These are phyloP conservation scores for Brenthis hecate DNA, from an alignment of 2,888 invertebrate genomes.

Conservation along the genomic window DNA sequence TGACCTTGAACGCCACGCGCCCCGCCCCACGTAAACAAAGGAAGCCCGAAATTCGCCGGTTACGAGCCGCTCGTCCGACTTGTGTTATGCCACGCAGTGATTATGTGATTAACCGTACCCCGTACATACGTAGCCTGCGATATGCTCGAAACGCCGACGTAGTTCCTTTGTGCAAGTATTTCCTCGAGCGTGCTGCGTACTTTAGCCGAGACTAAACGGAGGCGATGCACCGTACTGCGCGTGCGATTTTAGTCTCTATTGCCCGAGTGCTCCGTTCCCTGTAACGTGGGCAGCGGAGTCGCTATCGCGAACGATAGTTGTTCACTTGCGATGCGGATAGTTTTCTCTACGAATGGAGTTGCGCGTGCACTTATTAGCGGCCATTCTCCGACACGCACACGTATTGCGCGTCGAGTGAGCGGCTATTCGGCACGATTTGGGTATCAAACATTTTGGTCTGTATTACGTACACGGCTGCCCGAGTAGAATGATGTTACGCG, in stretches of 20 bases:
- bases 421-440: constrained; percentile 9
- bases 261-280: constrained; percentile 14
- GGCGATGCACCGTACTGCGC: constrained; percentile 32
- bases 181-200: constrained; percentile 26
- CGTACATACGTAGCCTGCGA: background rate
- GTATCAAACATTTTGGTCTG: constrained; percentile 44
- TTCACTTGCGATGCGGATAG: constrained; percentile 2
- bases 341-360: constrained; percentile 27
- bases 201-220: constrained; percentile 8
- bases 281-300: constrained; percentile 6
- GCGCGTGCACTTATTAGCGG: constrained; percentile 27
- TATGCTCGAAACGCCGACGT: background rate
- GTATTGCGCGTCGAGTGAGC: constrained; percentile 33
- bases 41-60: constrained; percentile 69
- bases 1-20: constrained; percentile 75
- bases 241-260: constrained; percentile 34
- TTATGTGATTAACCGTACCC: constrained; percentile 1
- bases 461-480: constrained; percentile 32
- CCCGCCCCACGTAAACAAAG: constrained; percentile 79
- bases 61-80: constrained; percentile 26
- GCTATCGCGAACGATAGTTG: background rate
- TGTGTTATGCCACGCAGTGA: constrained; percentile 24
- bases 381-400: constrained; percentile 32
- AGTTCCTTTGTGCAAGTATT: constrained; percentile 22
- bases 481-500: constrained; percentile 50